Base-by-base conservation (phyloP, 2,113 vertebrate species). In the Xiphophorus maculatus region DNA sequence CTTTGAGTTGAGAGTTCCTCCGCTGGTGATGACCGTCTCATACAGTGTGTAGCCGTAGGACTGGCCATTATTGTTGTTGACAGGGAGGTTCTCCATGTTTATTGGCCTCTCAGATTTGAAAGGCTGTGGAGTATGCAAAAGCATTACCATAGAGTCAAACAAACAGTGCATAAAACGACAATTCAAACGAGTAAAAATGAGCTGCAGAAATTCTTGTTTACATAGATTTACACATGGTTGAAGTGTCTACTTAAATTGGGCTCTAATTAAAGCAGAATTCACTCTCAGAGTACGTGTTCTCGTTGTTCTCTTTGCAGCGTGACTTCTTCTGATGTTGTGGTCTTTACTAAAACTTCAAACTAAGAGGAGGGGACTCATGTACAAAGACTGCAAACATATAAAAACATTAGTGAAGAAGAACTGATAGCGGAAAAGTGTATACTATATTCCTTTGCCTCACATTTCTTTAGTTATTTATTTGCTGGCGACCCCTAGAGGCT, bases 21-120 rank as follows among this genome's bases (percentile, higher is more conserved):
- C 94, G 0, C 92, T 90, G 44, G 87, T 89, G 29, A 98, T 95
- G 71, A 93, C 91, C 3, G 96, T 96, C 92, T 97, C 96, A 0
- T 99, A 99, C 33, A 99, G 93, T 0, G 95, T 95, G 17, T 99
- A 98, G 0, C 97, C 97, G 0, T 95, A 95, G 0, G 96, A 93
- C 92, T 99, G 97, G 35, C 97, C 97, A 0, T 91, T 95, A 71
- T 93, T 94, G 13, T 94, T 86, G 4, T 97, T 97, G 3, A 96
- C 85, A 0, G 91, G 95, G 29, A 99, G 89, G 7, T 95, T 97
- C 91, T 99, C 97, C 96, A 97, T 97, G 88, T 96, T 98, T 72
- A 97, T 48, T 0, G 97, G 96, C 2, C 72, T 35, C 51, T 96
- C 96, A 3, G 95, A 95, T 69, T 77, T 92, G 30, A 93, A 22